A percentile compares a stretch with the other conserved stretches of the same genome.
These are phyloP conservation scores for Dysidea cf. avara DNA, from an alignment of 37 sponge, comb jelly and placozoan genomes.

Conservation along the genomic window DNA sequence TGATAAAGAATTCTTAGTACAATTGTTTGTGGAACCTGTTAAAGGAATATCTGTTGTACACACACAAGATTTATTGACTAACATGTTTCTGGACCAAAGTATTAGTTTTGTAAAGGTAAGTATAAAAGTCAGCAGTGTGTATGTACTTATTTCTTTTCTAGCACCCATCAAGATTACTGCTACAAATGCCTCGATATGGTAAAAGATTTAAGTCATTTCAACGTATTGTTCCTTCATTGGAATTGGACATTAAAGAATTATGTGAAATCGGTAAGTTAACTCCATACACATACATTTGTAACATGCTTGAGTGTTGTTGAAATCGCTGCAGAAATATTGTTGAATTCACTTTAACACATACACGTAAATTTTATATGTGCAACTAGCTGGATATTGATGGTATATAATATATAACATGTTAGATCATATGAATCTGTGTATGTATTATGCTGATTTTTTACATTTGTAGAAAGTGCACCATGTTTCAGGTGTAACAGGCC, in stretches of 20 bases:
- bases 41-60: conserved; percentile 3
- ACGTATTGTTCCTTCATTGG: conserved; percentile 43
- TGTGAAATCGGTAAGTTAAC: background rate
- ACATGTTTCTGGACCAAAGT: conserved; percentile 59
- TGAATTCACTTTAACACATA: too few species aligned
- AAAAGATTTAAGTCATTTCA: conserved; percentile 59
- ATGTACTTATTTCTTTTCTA: background rate
- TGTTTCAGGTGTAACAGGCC: too few species aligned
- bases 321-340: too few species aligned
- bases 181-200: conserved; percentile 68
- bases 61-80: conserved; percentile 36
- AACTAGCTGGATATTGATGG: too few species aligned
- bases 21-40: conserved; percentile 71
- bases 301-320: too few species aligned
- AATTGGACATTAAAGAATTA: conserved; percentile 18
- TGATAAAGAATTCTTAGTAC: conserved; percentile 74
- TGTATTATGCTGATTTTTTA: too few species aligned
- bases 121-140: too few species aligned
- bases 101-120: conserved; percentile 65
- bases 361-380: too few species aligned
- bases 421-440: too few species aligned
- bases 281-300: too few species aligned
- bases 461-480: too few species aligned
- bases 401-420: too few species aligned
- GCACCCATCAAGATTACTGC: conserved; percentile 29